Evolutionary conservation across 2,113 vertebrate species (phyloP), one percentile per base, ranked within the genome.

Genomic region (Siniperca chuatsi): DNA sequence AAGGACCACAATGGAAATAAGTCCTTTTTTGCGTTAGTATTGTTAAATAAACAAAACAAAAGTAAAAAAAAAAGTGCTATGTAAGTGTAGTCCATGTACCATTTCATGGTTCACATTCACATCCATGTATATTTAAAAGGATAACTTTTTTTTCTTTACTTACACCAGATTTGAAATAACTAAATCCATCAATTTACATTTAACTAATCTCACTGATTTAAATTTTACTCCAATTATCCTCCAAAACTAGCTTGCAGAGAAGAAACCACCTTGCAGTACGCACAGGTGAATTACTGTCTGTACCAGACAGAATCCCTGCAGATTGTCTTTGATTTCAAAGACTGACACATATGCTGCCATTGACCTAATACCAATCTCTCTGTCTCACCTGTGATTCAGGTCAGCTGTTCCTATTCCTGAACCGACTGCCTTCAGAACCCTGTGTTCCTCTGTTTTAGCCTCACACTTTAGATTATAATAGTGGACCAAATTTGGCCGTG

Each of bases 301-400:
- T 44, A 73, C 66, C 55, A 66, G 54, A 35, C 58, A 20, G 16
- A 71, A 42, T 4, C 25, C 42, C 25, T 25, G n/a, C 23, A 70
- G 71, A 54, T 67, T 65, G 40, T 66, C 35, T 75, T 73, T 68
- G 52, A 83, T 57, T 78, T 71, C 57, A 58, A 16, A 57, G 57
- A 25, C 50, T 15, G 40, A 75, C 64, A 46, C 57, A 65, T n/a
- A 54, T 21, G 58, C 70, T 65, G 50, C 70, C 52, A 50, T 46
- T 79, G 67, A 70, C 70, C 70, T 46, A 2, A 67, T 75, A 35
- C 44, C 79, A 83, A 80, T 78, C 82, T 72, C 25, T 81, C 40
- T 78, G 42, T 44, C 21, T 85, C 15, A 66, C 62, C 57, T 77
- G 62, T 66, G 61, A 77, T 82, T 69, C 48, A 60, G 48, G 78